Base-by-base conservation (phyloP, 2,888 invertebrate genomes). In the Piscicola geometra region DNA sequence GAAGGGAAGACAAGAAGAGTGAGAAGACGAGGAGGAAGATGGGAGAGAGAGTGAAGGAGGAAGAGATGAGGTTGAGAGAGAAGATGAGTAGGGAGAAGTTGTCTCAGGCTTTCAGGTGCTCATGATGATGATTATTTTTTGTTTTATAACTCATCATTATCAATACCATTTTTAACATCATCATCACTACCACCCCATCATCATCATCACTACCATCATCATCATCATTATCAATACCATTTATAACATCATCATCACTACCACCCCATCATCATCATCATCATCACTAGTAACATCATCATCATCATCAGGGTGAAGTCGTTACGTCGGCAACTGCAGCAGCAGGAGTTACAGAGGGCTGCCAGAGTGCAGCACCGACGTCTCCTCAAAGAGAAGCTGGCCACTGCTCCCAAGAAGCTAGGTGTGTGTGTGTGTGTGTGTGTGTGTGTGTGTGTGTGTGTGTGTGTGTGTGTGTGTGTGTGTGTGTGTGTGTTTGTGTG, bases 1-100 rank as follows among this genome's bases (percentile, higher is more conserved):
- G 60, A 64, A n/a, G 73, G 33, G 64, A 64, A 36, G 32, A 73
- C 25, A 73, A 64, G 64, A 73, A 64, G 73, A 73, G 32, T 1
- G 64, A 64, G 36, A 73, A 64, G 36, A 56, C 52, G 60, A 73
- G 73, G 35, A 73, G 33, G 64, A 73, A 64, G 36, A 73, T 73
- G 73, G 41, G 32, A 15, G 64, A 64, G 52, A 56, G 35, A n/a
- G 64, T 35, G 33, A 21, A 50, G 35, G 18, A 35, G 64, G 64
- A 32, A 28, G 41, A 73, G 25, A 56, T 25, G 36, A 2, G 28
- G 21, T 56, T 50, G 36, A 73, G 32, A 36, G 35, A 36, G 28
- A 73, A 64, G 36, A 32, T 28, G 18, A n/a, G 1, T 12, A 73
- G 25, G 64, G 21, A 30, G 28, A 1, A 67, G n/a, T 18, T 56